Conservation (phyloP, 1,140 invertebrate genomes). For the Listronotus oregonensis region DNA sequence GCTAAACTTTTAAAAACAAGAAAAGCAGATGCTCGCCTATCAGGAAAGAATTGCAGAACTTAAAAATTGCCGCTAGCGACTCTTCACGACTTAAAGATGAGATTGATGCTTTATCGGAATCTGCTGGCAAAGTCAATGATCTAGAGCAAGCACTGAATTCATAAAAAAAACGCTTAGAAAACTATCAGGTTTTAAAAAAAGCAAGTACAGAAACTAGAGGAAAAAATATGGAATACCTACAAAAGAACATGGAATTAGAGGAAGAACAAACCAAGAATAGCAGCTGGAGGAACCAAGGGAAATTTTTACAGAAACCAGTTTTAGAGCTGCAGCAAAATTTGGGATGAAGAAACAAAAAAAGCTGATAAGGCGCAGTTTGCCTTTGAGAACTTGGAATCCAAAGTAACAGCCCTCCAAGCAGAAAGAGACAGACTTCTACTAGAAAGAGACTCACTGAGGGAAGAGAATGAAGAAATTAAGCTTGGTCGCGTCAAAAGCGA, state of each 20-base stretch:
- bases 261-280: conserved; percentile 75
- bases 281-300: conserved; percentile 80
- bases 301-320: conserved; percentile 89
- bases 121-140: conserved; percentile 84
- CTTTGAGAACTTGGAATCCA: conserved; percentile 79
- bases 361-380: conserved; percentile 90
- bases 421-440: conserved; percentile 83
- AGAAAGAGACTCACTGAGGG: conserved; percentile 82
- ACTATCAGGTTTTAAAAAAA: conserved; percentile 85
- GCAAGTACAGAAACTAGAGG: conserved; percentile 87
- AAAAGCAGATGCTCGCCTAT: conserved; percentile 78
- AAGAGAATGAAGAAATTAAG: conserved; percentile 85
- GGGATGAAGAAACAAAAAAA: conserved; percentile 83
- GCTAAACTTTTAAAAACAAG: conserved; percentile 77
- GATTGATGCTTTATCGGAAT: conserved; percentile 88
- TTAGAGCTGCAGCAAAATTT: conserved; percentile 80
- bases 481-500: conserved; percentile 60
- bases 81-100: conserved; percentile 86
- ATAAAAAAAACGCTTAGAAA: conserved; percentile 95
- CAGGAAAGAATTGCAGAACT: conserved; percentile 81
- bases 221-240: conserved; percentile 91
- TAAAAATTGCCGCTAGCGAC: conserved; percentile 74
- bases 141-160: conserved; percentile 85
- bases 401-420: conserved; percentile 72
- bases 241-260: conserved; percentile 85